A percentile compares a stretch with the other conserved stretches of the same genome.
phyloP scores from a whole-genome alignment of 2,113 vertebrate genomes.

The Piprites chloris region DNA sequence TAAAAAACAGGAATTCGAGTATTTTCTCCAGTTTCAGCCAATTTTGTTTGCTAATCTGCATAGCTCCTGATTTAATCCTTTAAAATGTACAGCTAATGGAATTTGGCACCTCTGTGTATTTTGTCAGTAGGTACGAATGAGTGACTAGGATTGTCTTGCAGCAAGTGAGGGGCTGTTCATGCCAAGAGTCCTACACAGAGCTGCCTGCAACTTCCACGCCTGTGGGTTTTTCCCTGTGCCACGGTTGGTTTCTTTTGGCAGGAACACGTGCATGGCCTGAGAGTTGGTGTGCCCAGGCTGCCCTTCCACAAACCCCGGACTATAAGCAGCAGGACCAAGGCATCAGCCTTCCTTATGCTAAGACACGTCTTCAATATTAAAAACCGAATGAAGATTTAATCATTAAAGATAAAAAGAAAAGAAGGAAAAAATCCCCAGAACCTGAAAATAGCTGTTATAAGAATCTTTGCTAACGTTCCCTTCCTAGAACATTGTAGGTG shows the following conservation, averaged over 20 bases:
- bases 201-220: background rate
- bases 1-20: background rate
- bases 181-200: background rate
- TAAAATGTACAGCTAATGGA: background rate
- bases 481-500: background rate
- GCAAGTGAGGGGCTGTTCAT: accelerated
- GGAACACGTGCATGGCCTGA: accelerated
- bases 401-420: background rate
- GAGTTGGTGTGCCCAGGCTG: background rate
- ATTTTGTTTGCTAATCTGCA: background rate
- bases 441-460: background rate
- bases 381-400: background rate
- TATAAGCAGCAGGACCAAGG: background rate
- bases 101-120: background rate
- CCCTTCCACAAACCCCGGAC: background rate
- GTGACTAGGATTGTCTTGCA: background rate
- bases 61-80: background rate
- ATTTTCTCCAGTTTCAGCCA: background rate
- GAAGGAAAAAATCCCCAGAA: background rate
- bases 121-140: background rate
- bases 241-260: background rate
- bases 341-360: background rate
- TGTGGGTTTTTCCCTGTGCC: background rate
- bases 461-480: background rate
- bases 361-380: background rate